phyloP scores from a whole-genome alignment of 2,113 vertebrate species.

The Emydocephalus ijimae region DNA sequence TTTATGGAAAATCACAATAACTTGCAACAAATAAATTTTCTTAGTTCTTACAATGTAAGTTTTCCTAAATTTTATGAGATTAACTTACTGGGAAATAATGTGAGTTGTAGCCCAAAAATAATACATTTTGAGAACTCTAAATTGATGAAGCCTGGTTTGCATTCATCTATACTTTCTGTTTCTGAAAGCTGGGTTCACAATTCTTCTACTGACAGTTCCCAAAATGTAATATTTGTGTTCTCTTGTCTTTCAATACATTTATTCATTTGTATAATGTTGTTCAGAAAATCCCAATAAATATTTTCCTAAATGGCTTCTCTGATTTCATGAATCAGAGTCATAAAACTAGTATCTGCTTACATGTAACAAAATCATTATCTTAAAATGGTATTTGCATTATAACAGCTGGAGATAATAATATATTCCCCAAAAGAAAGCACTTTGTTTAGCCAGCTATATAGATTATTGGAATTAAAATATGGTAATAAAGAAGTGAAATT shows the following conservation, averaged over 20 bases:
- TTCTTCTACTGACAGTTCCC: slow-evolving; percentile 1
- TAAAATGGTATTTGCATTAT: neutral
- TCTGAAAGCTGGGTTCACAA: neutral
- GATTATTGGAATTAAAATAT: neutral
- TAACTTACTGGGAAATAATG: neutral
- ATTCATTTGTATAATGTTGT: neutral
- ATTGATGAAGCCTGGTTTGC: neutral
- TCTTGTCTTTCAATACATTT: slow-evolving; percentile 16
- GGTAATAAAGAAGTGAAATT: neutral
- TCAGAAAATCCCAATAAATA: neutral
- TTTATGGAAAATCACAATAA: neutral
- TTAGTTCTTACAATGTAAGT: slow-evolving; percentile 9
- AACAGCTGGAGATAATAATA: neutral
- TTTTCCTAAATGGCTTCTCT: neutral
- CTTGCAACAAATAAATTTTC: neutral
- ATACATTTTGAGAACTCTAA: neutral
- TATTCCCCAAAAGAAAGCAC: neutral
- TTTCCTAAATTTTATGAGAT: neutral
- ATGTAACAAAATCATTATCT: neutral
- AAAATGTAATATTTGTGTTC: slow-evolving; percentile 13
- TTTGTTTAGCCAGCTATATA: neutral
- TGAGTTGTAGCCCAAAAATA: neutral
- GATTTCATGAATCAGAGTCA: neutral
- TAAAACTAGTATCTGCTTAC: neutral
- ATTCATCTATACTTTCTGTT: neutral